Evolutionary conservation across 2,797 vertebrate species (phyloP).

Genomic region (Fratercula arctica): DNA sequence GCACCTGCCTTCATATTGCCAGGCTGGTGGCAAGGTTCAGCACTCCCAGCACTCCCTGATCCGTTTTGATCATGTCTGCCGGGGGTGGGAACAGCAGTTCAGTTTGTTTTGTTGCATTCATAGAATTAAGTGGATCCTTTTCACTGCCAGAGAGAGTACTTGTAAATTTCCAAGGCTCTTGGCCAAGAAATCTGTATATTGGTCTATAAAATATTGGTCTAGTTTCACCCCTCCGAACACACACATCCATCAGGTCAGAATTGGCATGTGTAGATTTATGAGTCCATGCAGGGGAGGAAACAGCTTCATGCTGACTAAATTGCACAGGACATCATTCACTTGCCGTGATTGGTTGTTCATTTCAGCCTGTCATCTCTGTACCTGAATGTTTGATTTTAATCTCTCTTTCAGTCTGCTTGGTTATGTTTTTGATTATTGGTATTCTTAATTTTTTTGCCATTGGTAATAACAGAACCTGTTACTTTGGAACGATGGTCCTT

Average conservation of each 20-base stretch:
- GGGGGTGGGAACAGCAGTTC: background rate
- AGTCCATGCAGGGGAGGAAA: background rate
- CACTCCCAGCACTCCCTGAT: background rate
- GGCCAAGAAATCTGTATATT: background rate
- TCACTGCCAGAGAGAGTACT: background rate
- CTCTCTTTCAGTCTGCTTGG: background rate
- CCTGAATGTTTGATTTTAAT: background rate
- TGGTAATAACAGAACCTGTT: background rate
- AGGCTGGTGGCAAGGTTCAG: background rate
- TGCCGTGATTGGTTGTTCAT: background rate
- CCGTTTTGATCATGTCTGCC: background rate
- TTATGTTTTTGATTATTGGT: background rate
- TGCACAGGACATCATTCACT: background rate
- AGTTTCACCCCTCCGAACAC: background rate
- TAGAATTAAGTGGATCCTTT: background rate
- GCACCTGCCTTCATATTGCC: accelerated
- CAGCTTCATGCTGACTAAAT: background rate
- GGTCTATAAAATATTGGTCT: background rate
- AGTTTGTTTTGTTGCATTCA: background rate
- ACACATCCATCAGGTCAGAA: background rate
- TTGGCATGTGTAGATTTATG: background rate
- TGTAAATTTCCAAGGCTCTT: background rate
- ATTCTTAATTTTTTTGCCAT: background rate
- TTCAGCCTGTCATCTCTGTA: background rate
- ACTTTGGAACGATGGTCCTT: background rate